Evolutionary conservation across 2,797 vertebrate genomes (phyloP), one percentile per base, ranked within the genome.

Genomic region (Sebastolobus alascanus): DNA sequence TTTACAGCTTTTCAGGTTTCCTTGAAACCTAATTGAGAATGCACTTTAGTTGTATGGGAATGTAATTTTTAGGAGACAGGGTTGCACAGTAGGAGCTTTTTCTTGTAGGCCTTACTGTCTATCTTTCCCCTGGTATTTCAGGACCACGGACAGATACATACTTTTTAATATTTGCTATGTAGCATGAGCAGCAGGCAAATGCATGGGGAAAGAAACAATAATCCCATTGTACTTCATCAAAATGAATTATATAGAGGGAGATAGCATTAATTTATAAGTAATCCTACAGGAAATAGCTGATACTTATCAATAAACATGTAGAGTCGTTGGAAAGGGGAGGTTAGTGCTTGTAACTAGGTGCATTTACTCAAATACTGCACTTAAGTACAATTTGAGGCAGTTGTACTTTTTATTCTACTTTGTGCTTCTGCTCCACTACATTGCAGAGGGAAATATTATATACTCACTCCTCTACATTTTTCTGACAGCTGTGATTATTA

Each of bases 111-210:
- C 18, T 0, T 0, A 4, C 50, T 52, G 25, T 29, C 8, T 27
- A 9, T 60, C 20, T 46, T 20, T 18, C n/a, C 5, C 5, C n/a
- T 75, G n/a, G 9, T 52, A 25, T 79, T 85, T 79, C 85, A 89
- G 83, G n/a, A 87, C 79, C 81, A 84, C 2, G 72, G 81, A 87
- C 71, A 84, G 81, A 52, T 60, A 31, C 65, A 54, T 20, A 52
- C 50, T 52, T 52, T 52, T 20, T 52, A 52, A 16, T 35, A 12
- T 8, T 13, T 56, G 18, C 22, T 14, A 1, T 69, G 54, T 5
- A 14, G 66, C 37, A 31, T 35, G 59, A 61, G 43, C 73, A 64
- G n/a, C 33, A 63, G 58, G 20, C 18, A 54, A 2, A 46, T 22
- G 25, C 18, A 52, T n/a, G 12, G 29, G 22, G 56, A 31, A 9